Base-by-base conservation (phyloP, 1,140 invertebrate species). In the Neocloeon triangulifer region DNA sequence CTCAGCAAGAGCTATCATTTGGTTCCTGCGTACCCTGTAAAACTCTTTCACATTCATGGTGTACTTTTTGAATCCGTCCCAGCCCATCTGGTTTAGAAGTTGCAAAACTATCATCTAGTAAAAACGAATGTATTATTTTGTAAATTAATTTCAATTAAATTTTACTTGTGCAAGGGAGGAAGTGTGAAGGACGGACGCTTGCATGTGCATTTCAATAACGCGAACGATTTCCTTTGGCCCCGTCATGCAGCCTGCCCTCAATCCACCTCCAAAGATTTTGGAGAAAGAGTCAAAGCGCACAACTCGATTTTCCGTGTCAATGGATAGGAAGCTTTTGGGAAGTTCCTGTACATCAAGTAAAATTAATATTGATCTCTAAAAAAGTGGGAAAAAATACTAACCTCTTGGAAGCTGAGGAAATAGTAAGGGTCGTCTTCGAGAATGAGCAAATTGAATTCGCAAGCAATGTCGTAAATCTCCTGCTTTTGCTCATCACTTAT, bases 381-480 rank as follows among this genome's bases (percentile, higher is more conserved):
- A 20, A 16, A 23, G 15, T 18, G 14, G 17, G 12, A n/a, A 12
- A 8, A 30, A 34, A 20, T 2, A 34, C 25, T 34, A 17, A 34
- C 22, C 7, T 25, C 40, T 30, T 39, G 43, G 47, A 58, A 61
- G 35, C 59, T 55, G n/a, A 62, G 43, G 42, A 53, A 62, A 39
- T 51, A 62, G 40, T 61, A 62, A 2, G 59, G 58, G 46, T 62
- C 59, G 49, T 62, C 59, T 41, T 62, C 59, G 3, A 62, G 33
- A 40, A 62, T 61, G 3, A 62, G 33, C 5, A 62, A 40, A 43
- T 61, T 46, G 39, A 55, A 56, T 20, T 53, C 42, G 27, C 43
- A 46, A 15, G 53, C 52, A 40, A 61, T 50, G 37, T 45, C 34
- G 37, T 62, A 62, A 21, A 61, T 59, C 36, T 53, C 48, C 31